phyloP scores from a whole-genome alignment of 2,113 vertebrate genomes.

The Eurystomus gularis region DNA sequence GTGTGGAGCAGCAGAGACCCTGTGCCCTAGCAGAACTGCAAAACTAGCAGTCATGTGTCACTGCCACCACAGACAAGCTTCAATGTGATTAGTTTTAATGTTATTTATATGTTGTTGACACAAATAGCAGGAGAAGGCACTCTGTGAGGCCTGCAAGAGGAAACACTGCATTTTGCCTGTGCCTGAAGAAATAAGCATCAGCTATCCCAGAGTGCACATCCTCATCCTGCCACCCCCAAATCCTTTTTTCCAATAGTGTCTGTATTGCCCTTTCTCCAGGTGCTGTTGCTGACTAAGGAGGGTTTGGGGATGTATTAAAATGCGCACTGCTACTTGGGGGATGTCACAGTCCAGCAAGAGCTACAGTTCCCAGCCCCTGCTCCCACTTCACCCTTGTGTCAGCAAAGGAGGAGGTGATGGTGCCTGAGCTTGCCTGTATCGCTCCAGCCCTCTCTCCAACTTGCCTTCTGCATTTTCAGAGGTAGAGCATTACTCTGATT shows the following conservation, averaged over 20 bases:
- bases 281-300: not conserved
- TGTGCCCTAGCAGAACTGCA: not conserved
- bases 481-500: not conserved
- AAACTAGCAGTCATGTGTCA: not conserved
- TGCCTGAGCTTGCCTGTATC: not conserved
- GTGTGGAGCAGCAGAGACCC: fast-evolving
- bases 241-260: not conserved
- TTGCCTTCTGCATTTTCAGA: not conserved
- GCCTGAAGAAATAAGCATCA: not conserved
- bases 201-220: not conserved
- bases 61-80: fast-evolving
- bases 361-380: not conserved
- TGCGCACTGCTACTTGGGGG: too few species aligned
- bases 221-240: not conserved
- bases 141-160: not conserved
- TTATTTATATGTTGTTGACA: not conserved
- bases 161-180: not conserved
- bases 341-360: not conserved
- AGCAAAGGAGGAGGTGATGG: not conserved
- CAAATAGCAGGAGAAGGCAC: not conserved
- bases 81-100: not conserved
- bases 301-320: not conserved
- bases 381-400: not conserved
- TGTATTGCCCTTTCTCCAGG: not conserved
- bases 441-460: not conserved